Conservation (phyloP, 2,113 vertebrate genomes). For the Ailurus styani region DNA sequence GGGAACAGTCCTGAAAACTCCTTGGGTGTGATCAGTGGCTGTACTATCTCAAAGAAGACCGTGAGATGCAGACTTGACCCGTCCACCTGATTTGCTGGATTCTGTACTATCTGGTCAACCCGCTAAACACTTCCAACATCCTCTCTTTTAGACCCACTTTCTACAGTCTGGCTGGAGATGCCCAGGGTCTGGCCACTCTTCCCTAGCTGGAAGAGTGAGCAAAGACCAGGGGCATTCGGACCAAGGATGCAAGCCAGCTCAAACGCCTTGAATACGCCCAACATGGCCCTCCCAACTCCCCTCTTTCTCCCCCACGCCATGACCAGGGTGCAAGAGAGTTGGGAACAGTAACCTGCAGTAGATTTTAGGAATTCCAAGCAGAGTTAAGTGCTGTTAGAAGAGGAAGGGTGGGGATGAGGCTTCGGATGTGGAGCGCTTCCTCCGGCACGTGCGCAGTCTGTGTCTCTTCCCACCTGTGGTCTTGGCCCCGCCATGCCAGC, state of each 20-base stretch:
- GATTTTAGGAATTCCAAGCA: background rate
- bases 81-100: background rate
- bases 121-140: too few species aligned
- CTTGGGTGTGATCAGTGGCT: background rate
- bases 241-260: background rate
- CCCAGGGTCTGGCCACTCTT: background rate
- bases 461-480: background rate
- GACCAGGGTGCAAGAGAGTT: too few species aligned
- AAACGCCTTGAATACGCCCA: too few species aligned
- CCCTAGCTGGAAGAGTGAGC: background rate
- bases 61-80: background rate
- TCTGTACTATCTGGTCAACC: background rate
- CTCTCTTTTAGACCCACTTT: background rate
- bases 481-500: background rate
- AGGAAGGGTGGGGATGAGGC: background rate
- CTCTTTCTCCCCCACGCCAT: background rate
- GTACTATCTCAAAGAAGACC: background rate
- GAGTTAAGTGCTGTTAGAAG: background rate
- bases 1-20: background rate
- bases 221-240: background rate
- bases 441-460: background rate
- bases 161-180: background rate
- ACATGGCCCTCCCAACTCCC: accelerated
- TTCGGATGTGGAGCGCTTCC: background rate
- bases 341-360: too few species aligned